Evolutionary conservation across 92 coral and sea anemone genomes (phyloP).

Genomic region (Epizoanthus scotinus): DNA sequence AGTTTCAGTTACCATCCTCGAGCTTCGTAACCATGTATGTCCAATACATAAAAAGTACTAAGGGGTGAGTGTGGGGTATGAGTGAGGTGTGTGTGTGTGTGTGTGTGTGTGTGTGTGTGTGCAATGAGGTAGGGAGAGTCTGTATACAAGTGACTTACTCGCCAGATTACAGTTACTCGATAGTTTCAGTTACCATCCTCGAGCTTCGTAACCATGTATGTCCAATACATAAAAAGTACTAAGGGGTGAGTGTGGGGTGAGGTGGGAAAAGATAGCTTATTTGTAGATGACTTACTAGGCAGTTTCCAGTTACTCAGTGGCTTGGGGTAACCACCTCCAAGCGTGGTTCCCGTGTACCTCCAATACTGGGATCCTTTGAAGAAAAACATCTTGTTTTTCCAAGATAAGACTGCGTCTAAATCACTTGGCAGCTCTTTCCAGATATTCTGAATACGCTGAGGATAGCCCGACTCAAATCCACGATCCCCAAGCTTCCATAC

Average conservation of each 20-base stretch:
- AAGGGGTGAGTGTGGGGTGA: too few relatives aligned
- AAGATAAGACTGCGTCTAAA: constrained; percentile 57
- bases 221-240: constrained; percentile 29
- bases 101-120: too few relatives aligned
- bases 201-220: constrained; percentile 12
- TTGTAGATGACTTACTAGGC: constrained; percentile 25
- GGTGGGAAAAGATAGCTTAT: neutral
- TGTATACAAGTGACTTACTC: constrained; percentile 1
- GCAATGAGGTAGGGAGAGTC: neutral
- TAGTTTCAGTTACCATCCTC: constrained; percentile 38
- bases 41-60: constrained; percentile 29
- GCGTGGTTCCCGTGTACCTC: constrained; percentile 20
- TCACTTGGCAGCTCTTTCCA: constrained; percentile 50
- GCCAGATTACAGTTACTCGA: constrained; percentile 33
- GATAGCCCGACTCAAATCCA: constrained; percentile 53
- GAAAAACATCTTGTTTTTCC: constrained; percentile 49
- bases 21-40: constrained; percentile 13
- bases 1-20: constrained; percentile 38
- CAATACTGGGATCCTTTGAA: constrained; percentile 61
- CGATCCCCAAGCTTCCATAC: constrained; percentile 62
- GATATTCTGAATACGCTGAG: constrained; percentile 51
- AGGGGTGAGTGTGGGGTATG: too few relatives aligned
- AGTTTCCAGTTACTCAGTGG: constrained; percentile 34
- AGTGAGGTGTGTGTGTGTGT: too few relatives aligned
- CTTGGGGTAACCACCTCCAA: constrained; percentile 44